A percentile compares a stretch with the other conserved stretches of the same genome.
These are phyloP conservation scores for Tenthredo scrophulariae DNA, from an alignment of 2,888 invertebrate genomes.

Conservation along the genomic window DNA sequence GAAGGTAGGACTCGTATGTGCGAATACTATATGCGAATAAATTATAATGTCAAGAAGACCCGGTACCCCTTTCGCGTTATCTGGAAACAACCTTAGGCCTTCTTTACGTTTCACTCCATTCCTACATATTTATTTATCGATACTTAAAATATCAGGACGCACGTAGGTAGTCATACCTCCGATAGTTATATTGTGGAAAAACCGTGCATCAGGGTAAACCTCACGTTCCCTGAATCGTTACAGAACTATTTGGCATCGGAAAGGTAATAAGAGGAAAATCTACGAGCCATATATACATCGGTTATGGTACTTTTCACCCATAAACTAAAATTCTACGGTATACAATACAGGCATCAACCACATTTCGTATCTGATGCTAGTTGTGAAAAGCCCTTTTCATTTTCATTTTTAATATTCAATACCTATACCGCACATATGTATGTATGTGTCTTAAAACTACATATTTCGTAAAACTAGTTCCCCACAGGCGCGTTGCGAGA, in stretches of 20 bases:
- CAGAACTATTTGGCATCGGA: slow-evolving; percentile 23
- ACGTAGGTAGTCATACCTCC: not conserved
- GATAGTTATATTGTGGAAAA: not conserved
- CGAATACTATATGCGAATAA: not conserved
- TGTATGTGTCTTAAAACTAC: not conserved
- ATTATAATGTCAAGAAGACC: not conserved
- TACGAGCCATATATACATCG: slow-evolving; percentile 1
- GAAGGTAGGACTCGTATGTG: not conserved
- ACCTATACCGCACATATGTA: not conserved
- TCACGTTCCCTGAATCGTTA: not conserved
- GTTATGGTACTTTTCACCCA: not conserved
- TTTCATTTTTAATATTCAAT: not conserved
- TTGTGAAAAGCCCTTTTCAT: not conserved
- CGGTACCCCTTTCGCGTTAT: not conserved
- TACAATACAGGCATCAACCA: not conserved
- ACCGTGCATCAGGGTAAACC: not conserved
- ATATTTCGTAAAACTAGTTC: not conserved
- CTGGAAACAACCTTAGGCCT: not conserved
- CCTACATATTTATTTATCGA: not conserved
- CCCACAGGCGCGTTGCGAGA: not conserved
- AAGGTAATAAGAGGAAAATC: not conserved
- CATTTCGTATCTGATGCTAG: not conserved
- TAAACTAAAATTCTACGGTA: not conserved
- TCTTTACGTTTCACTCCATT: not conserved
- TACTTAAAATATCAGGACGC: not conserved